A percentile compares a stretch with the other conserved stretches of the same genome.
Conservation (phyloP, 30 jellyfish, hydroid and myxozoan species). For the Catostylus mosaicus region DNA sequence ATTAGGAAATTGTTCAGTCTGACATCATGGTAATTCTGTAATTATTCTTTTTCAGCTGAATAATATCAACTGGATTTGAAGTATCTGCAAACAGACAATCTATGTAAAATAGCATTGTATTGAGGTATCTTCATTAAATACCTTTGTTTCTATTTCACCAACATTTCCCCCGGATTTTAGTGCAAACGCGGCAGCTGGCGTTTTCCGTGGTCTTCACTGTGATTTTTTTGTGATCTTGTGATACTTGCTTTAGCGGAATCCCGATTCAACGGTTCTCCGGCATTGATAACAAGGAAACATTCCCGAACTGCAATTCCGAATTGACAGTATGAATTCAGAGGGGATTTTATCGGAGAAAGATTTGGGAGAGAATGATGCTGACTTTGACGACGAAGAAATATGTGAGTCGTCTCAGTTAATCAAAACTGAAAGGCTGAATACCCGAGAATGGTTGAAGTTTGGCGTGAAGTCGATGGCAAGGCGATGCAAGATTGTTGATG, state of each 20-base stretch:
- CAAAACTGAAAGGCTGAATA: slow-evolving; percentile 52
- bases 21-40: no score
- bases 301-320: background rate
- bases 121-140: slow-evolving; percentile 18
- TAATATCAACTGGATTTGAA: no score
- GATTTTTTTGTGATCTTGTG: slow-evolving; percentile 37
- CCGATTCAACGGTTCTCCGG: slow-evolving; percentile 10
- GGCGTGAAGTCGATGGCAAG: slow-evolving; percentile 95
- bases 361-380: slow-evolving; percentile 47
- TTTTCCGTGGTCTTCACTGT: slow-evolving; percentile 2
- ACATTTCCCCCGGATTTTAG: slow-evolving; percentile 2
- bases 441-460: slow-evolving; percentile 84
- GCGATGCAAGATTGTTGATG: slow-evolving; percentile 93
- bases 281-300: slow-evolving; percentile 3
- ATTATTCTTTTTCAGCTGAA: no score
- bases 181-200: slow-evolving; percentile 45
- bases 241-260: slow-evolving; percentile 28
- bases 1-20: no score
- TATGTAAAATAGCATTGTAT: no score
- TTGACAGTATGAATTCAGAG: slow-evolving; percentile 13
- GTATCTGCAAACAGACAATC: no score
- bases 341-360: slow-evolving; percentile 1
- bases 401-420: slow-evolving; percentile 57
- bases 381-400: slow-evolving; percentile 37
- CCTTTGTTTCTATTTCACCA: background rate